These are phyloP conservation scores for Drosophila dunni DNA, from an alignment of 1,140 invertebrate species.

Conservation along the genomic window DNA sequence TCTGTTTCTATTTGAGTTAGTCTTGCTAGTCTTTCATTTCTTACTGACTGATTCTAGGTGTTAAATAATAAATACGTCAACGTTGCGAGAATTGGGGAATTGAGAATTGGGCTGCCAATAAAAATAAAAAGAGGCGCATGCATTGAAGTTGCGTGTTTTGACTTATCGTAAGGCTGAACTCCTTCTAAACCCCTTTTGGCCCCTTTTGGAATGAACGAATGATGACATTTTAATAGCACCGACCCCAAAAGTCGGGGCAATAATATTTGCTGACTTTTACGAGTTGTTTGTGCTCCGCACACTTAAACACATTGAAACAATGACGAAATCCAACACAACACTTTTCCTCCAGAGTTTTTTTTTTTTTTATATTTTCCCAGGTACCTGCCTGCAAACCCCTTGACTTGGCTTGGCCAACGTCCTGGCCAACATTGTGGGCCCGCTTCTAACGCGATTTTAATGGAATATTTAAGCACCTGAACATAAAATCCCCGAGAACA, in stretches of 20 bases:
- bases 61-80: slow-evolving; percentile 79
- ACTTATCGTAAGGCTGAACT: slow-evolving; percentile 53
- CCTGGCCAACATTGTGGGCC: slow-evolving; percentile 18
- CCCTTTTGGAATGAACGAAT: slow-evolving; percentile 14
- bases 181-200: slow-evolving; percentile 6
- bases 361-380: slow-evolving; percentile 14
- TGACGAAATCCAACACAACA: slow-evolving; percentile 60
- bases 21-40: neutral
- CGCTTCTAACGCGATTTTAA: slow-evolving; percentile 49
- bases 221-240: slow-evolving; percentile 78
- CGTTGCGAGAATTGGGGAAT: slow-evolving; percentile 25
- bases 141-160: slow-evolving; percentile 57
- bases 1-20: neutral
- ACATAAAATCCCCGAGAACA: slow-evolving; percentile 33
- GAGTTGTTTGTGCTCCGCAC: slow-evolving; percentile 44
- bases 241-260: slow-evolving; percentile 60
- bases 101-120: slow-evolving; percentile 58
- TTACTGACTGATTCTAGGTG: slow-evolving; percentile 53
- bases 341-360: slow-evolving; percentile 35
- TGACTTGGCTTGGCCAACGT: neutral
- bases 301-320: slow-evolving; percentile 62
- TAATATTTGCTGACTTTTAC: slow-evolving; percentile 75
- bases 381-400: neutral
- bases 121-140: slow-evolving; percentile 62
- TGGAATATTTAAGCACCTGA: slow-evolving; percentile 61